A percentile compares a stretch with the other conserved stretches of the same genome.
These are phyloP conservation scores for Alviniconcha strummeri DNA, from an alignment of 2,888 invertebrate species.

Conservation along the genomic window DNA sequence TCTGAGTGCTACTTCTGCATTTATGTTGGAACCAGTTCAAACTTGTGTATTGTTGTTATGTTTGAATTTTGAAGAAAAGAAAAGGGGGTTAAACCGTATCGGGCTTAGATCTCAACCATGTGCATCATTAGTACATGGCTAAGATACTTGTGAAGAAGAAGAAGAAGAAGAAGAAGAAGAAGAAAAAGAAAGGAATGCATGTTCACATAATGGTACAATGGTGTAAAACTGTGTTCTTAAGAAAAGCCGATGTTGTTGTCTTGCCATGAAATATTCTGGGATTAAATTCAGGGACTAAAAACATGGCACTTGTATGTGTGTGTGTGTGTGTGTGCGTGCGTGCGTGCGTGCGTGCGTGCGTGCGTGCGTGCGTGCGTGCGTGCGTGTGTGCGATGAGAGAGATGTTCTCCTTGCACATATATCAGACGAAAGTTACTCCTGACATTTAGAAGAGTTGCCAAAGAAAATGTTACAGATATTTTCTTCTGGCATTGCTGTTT, in stretches of 20 bases:
- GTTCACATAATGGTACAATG: not conserved
- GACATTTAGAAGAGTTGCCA: not conserved
- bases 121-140: not conserved
- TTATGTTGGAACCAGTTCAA: too few species aligned
- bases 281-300: too few species aligned
- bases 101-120: too few species aligned
- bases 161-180: not conserved
- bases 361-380: constrained; percentile 1
- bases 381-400: not conserved
- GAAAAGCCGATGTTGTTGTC: not conserved
- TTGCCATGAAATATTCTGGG: too few species aligned
- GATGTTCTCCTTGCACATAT: not conserved
- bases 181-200: not conserved
- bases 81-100: too few species aligned
- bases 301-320: not conserved
- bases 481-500: not conserved
- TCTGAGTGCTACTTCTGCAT: too few species aligned
- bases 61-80: too few species aligned
- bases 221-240: not conserved
- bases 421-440: not conserved
- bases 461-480: not conserved
- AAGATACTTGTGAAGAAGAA: not conserved
- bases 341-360: not conserved
- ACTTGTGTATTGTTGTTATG: too few species aligned
- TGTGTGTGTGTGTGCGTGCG: constrained; percentile 5